A percentile compares a stretch with the other conserved stretches of the same genome.
These are phyloP conservation scores for Drosophila peninsularis DNA, from an alignment of 2,888 invertebrate genomes.

Conservation along the genomic window DNA sequence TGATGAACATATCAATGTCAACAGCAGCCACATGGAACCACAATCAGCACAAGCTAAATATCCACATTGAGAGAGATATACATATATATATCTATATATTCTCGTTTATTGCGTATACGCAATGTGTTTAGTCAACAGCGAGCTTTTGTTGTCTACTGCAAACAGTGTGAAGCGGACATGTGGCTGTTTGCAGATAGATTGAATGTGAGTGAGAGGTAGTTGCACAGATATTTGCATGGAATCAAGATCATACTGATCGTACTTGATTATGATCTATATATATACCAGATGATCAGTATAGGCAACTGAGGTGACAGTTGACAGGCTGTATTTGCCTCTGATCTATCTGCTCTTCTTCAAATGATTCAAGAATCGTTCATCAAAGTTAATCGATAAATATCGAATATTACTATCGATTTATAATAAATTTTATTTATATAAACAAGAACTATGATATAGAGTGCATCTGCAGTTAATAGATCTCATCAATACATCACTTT, in stretches of 20 bases:
- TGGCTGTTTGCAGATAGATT: not conserved
- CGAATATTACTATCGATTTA: not conserved
- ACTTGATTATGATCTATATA: not conserved
- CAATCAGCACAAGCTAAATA: not conserved
- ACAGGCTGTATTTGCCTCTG: not conserved
- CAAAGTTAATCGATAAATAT: not conserved
- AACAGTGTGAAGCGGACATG: not conserved
- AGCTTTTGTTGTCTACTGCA: not conserved
- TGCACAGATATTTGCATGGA: not conserved
- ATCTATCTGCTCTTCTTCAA: not conserved
- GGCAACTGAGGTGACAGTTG: not conserved
- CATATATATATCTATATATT: not conserved
- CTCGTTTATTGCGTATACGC: slow-evolving; percentile 24
- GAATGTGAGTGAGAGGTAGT: not conserved
- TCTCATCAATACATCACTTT: too few relatives aligned
- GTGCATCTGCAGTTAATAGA: too few relatives aligned
- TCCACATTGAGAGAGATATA: not conserved
- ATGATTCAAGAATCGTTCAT: not conserved
- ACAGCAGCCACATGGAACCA: slow-evolving; percentile 25
- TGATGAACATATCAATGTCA: slow-evolving; percentile 37
- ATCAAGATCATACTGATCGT: not conserved
- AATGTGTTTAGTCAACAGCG: not conserved
- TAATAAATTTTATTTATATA: not conserved
- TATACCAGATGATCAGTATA: not conserved
- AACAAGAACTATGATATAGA: not conserved